phyloP scores from a whole-genome alignment of 1,140 invertebrate genomes.

The Drosophila repletoides region DNA sequence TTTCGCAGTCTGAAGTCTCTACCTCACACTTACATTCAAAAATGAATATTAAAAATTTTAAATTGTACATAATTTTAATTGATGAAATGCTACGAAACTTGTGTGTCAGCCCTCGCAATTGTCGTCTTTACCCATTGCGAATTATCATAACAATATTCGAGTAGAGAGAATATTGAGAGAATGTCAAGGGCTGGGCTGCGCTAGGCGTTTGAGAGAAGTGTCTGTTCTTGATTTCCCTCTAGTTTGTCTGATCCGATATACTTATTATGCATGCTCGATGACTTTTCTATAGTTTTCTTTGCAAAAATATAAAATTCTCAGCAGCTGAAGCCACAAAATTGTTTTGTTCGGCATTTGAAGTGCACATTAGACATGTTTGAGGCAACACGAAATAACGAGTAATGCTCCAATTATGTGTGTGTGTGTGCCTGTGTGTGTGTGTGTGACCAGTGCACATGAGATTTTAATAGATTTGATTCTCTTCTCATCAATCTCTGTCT shows the following conservation, averaged over 20 bases:
- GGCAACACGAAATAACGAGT: neutral
- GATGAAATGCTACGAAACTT: neutral
- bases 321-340: conserved; percentile 18
- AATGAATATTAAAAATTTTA: too few relatives aligned
- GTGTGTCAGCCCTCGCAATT: neutral
- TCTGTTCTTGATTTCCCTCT: conserved; percentile 44
- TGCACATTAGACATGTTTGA: conserved; percentile 26
- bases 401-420: conserved; percentile 20
- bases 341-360: conserved; percentile 32
- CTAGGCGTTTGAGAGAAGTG: neutral
- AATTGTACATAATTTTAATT: too few relatives aligned
- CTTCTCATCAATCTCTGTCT: conserved; percentile 40
- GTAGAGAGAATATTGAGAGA: neutral
- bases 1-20: too few relatives aligned
- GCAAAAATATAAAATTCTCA: conserved; percentile 35
- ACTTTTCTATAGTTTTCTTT: conserved; percentile 14
- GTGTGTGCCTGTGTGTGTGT: too few relatives aligned
- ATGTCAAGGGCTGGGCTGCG: conserved; percentile 21
- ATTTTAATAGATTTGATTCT: conserved; percentile 24
- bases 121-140: neutral
- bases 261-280: conserved; percentile 12
- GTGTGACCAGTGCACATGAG: conserved; percentile 18
- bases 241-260: conserved; percentile 28
- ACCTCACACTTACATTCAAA: too few relatives aligned
- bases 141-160: conserved; percentile 16